phyloP scores from a whole-genome alignment of 2,113 vertebrate genomes.

The Hucho hucho region DNA sequence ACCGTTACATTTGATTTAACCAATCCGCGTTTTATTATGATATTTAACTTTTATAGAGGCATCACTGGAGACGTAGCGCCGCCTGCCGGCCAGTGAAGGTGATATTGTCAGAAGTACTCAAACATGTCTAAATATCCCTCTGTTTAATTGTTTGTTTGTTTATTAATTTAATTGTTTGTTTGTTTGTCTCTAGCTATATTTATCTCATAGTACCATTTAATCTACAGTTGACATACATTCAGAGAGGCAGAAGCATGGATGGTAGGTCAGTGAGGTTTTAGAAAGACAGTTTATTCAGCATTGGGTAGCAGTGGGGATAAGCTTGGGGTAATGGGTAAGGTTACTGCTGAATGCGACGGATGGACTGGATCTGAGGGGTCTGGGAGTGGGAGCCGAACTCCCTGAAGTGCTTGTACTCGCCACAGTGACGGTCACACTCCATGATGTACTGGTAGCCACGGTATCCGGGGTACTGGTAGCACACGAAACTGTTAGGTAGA shows the following conservation, averaged over 20 bases:
- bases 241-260: constrained; percentile 39
- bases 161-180: too few species aligned
- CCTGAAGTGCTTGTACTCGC: constrained; percentile 89
- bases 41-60: background rate
- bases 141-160: background rate
- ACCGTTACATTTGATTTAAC: background rate
- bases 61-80: constrained; percentile 33
- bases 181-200: too few species aligned
- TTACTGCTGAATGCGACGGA: constrained; percentile 93
- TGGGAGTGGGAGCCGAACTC: constrained; percentile 90
- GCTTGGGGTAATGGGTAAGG: constrained; percentile 17
- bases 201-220: background rate
- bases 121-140: background rate
- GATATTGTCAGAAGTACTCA: constrained; percentile 15
- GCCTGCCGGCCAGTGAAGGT: constrained; percentile 26
- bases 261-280: constrained; percentile 63
- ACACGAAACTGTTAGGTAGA: constrained; percentile 80
- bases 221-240: background rate
- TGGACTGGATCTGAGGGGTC: constrained; percentile 91
- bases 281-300: constrained; percentile 79
- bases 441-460: constrained; percentile 92
- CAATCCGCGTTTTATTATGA: background rate
- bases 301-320: constrained; percentile 31
- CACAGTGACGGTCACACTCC: constrained; percentile 87
- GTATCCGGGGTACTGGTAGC: constrained; percentile 92